phyloP scores from a whole-genome alignment of 2,888 invertebrate genomes.

The Trisateles emortualis region DNA sequence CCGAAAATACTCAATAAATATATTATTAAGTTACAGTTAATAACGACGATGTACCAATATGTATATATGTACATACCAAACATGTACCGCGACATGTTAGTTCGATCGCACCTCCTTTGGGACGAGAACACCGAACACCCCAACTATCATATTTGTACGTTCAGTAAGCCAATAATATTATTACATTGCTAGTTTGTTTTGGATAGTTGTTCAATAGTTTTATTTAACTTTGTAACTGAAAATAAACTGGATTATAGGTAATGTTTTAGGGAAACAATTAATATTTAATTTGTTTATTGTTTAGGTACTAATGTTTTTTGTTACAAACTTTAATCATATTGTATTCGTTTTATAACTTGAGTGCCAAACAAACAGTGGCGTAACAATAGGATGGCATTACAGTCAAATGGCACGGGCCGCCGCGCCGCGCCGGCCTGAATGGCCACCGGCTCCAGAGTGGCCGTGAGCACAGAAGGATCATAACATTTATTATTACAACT shows the following conservation, averaged over 20 bases:
- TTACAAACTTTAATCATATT: too few relatives aligned
- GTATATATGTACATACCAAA: too few relatives aligned
- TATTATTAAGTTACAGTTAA: slow-evolving; percentile 34
- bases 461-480: too few relatives aligned
- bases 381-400: too few relatives aligned
- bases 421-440: too few relatives aligned
- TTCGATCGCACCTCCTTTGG: slow-evolving; percentile 40
- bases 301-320: too few relatives aligned
- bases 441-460: too few relatives aligned
- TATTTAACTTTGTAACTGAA: slow-evolving; percentile 25
- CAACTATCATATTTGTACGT: slow-evolving; percentile 51
- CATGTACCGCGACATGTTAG: slow-evolving; percentile 32
- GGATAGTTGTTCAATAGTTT: slow-evolving; percentile 38
- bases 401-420: too few relatives aligned
- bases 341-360: too few relatives aligned
- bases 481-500: too few relatives aligned
- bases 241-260: slow-evolving; percentile 2
- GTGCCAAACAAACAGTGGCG: too few relatives aligned
- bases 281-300: background rate
- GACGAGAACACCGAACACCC: slow-evolving; percentile 43
- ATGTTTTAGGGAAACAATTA: background rate
- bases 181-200: slow-evolving; percentile 45
- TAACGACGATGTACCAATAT: slow-evolving; percentile 9
- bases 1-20: slow-evolving; percentile 34
- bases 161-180: slow-evolving; percentile 49